Evolutionary conservation across 2,888 invertebrate species (phyloP).

Genomic region (Nemotelus pantherinus): DNA sequence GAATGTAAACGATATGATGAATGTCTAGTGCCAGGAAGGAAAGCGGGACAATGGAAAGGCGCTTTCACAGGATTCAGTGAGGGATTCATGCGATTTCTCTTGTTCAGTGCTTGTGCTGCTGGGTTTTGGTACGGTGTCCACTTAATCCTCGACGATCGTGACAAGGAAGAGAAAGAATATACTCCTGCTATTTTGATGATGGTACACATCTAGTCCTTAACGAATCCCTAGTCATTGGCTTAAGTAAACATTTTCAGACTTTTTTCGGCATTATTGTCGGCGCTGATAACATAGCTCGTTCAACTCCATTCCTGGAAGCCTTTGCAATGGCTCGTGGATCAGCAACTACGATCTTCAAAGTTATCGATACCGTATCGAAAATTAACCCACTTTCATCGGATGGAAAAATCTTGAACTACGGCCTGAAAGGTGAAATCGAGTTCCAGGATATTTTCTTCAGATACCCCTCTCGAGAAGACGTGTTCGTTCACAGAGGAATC

Average conservation of each 20-base stretch:
- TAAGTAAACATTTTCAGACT: constrained; percentile 53
- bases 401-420: constrained; percentile 70
- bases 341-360: constrained; percentile 77
- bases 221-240: not conserved
- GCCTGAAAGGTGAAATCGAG: constrained; percentile 73
- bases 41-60: constrained; percentile 73
- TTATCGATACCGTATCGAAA: constrained; percentile 76
- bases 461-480: constrained; percentile 81
- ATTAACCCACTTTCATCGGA: constrained; percentile 77
- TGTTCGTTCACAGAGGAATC: constrained; percentile 75
- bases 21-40: constrained; percentile 71
- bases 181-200: constrained; percentile 78
- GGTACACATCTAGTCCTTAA: constrained; percentile 63
- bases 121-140: constrained; percentile 85
- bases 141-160: constrained; percentile 74
- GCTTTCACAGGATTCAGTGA: constrained; percentile 76
- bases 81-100: constrained; percentile 77
- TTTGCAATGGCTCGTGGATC: constrained; percentile 78
- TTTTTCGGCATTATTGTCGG: constrained; percentile 83
- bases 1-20: constrained; percentile 72
- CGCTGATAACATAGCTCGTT: constrained; percentile 80
- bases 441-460: constrained; percentile 77
- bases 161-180: constrained; percentile 70
- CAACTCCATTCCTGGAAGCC: constrained; percentile 79
- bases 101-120: constrained; percentile 78